Conservation (phyloP, 1,140 invertebrate species). For the Pinna nobilis region DNA sequence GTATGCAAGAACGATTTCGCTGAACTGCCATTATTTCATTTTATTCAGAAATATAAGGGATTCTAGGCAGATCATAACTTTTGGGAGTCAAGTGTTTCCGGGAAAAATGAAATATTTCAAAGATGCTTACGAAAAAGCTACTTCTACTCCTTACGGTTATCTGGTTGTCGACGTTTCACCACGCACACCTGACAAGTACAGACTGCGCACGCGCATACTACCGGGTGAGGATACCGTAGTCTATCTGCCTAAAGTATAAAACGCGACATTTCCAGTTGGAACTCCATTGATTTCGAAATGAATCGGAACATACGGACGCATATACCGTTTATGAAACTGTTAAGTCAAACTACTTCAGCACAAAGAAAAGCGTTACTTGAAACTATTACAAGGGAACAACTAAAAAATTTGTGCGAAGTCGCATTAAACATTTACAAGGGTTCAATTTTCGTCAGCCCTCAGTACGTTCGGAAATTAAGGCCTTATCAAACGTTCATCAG, state of each 20-base stretch:
- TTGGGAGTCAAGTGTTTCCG: slow-evolving; percentile 31
- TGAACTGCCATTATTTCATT: slow-evolving; percentile 29
- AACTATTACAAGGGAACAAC: slow-evolving; percentile 1
- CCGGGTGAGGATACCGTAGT: slow-evolving; percentile 14
- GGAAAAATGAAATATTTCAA: slow-evolving; percentile 12
- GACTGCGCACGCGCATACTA: slow-evolving; percentile 22
- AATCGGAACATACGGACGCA: not conserved
- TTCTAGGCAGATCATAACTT: slow-evolving; percentile 14
- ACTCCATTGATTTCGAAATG: not conserved
- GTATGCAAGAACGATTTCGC: slow-evolving; percentile 18
- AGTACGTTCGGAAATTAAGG: slow-evolving; percentile 6
- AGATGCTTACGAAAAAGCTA: slow-evolving; percentile 33
- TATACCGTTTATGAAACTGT: not conserved
- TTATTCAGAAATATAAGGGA: slow-evolving; percentile 33
- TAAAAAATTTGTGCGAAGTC: slow-evolving; percentile 7
- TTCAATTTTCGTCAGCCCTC: not conserved
- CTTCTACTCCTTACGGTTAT: slow-evolving; percentile 11
- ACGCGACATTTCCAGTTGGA: not conserved
- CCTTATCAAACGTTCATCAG: slow-evolving; percentile 4
- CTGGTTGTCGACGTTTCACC: slow-evolving; percentile 27
- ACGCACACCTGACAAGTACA: slow-evolving; percentile 1
- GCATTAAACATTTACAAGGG: slow-evolving; percentile 16
- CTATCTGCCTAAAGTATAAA: not conserved
- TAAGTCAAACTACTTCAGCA: not conserved
- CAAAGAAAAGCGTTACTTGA: slow-evolving; percentile 14